Conservation (phyloP, 2,888 invertebrate genomes). For the Marasmarcha lunaedactyla region DNA sequence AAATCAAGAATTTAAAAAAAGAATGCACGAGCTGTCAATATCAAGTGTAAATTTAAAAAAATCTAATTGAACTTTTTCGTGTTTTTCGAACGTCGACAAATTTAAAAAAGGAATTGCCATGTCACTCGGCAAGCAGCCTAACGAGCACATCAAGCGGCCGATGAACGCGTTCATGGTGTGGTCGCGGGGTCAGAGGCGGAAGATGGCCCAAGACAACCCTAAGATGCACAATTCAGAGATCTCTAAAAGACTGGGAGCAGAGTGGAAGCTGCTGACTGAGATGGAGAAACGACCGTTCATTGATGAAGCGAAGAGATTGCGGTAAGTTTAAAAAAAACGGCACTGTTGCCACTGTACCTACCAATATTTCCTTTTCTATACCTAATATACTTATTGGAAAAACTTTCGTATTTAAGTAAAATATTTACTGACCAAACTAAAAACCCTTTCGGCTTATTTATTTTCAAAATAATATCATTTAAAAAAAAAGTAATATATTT, state of each 20-base stretch:
- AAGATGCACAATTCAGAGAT: conserved; percentile 96
- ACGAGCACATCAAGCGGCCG: conserved; percentile 90
- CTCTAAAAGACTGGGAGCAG: conserved; percentile 86
- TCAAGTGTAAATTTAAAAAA: conserved; percentile 1
- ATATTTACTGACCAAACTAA: too few relatives aligned
- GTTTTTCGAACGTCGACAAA: conserved; percentile 3
- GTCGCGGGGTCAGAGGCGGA: conserved; percentile 88
- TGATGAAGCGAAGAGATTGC: conserved; percentile 88
- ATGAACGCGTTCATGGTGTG: conserved; percentile 98
- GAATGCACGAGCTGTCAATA: not conserved
- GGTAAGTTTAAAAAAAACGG: conserved; percentile 73
- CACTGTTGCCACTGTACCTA: too few relatives aligned
- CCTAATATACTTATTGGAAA: too few relatives aligned
- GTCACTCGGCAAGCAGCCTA: conserved; percentile 54
- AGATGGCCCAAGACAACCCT: conserved; percentile 94
- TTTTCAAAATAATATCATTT: too few relatives aligned
- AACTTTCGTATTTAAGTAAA: too few relatives aligned
- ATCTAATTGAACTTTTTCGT: conserved; percentile 3
- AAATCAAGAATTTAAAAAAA: conserved; percentile 3
- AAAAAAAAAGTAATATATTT: too few relatives aligned
- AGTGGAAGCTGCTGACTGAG: conserved; percentile 90
- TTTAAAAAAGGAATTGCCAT: conserved; percentile 24
- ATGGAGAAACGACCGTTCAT: conserved; percentile 90
- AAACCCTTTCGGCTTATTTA: too few relatives aligned
- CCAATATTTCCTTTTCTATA: too few relatives aligned